A percentile compares a stretch with the other conserved stretches of the same genome.
These are phyloP conservation scores for Leptobrachium ailaonicum DNA, from an alignment of 2,113 vertebrate species.

Conservation along the genomic window DNA sequence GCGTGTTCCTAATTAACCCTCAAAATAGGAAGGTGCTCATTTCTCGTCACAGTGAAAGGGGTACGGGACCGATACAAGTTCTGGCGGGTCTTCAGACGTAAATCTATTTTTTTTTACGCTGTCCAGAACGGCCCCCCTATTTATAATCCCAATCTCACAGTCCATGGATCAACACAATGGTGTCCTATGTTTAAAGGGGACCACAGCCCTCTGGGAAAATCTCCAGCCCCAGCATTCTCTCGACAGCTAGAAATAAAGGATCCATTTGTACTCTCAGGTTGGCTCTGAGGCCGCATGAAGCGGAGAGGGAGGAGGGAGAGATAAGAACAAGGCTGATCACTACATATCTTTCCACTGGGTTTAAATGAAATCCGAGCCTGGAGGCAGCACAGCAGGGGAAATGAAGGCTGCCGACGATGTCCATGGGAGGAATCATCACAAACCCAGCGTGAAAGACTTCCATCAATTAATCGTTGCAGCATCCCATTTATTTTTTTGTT, in stretches of 20 bases:
- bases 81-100: not conserved
- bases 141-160: slow-evolving; percentile 48
- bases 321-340: slow-evolving; percentile 40
- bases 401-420: not conserved
- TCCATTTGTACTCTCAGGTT: slow-evolving; percentile 53
- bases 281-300: slow-evolving; percentile 43
- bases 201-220: slow-evolving; percentile 55
- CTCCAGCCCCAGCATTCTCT: slow-evolving; percentile 61
- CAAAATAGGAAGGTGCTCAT: not conserved
- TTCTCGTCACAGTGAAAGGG: not conserved
- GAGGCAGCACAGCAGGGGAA: slow-evolving; percentile 37
- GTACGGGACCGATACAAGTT: not conserved
- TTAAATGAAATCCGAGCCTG: slow-evolving; percentile 32
- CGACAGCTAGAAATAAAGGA: slow-evolving; percentile 56
- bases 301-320: slow-evolving; percentile 47
- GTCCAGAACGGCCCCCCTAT: not conserved
- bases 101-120: not conserved
- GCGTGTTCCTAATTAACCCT: not conserved
- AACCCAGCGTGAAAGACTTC: not conserved
- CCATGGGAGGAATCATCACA: not conserved
- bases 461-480: slow-evolving; percentile 18
- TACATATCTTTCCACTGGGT: slow-evolving; percentile 48
- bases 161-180: slow-evolving; percentile 60
- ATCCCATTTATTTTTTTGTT: not conserved
- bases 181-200: slow-evolving; percentile 54